Percentiles rank a stretch among this genome's conserved stretches.
Conservation (phyloP, 2,797 vertebrate species). For the Bovichtus diacanthus region DNA sequence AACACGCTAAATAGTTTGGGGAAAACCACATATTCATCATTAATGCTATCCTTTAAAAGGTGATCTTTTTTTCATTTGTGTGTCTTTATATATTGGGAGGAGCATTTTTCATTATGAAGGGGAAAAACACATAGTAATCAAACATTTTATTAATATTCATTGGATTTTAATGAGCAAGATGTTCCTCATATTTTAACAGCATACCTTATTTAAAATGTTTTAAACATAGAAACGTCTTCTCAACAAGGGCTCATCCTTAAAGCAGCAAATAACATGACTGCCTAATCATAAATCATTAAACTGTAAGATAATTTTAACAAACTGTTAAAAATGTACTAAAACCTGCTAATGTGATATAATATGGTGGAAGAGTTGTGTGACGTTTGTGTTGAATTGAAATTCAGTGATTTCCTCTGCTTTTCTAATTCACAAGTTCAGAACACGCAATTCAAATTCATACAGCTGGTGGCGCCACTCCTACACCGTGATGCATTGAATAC, state of each 20-base stretch:
- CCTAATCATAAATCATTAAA: constrained; percentile 1
- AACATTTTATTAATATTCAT: constrained; percentile 6
- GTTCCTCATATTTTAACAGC: not conserved
- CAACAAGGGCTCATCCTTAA: not conserved
- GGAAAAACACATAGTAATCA: not conserved
- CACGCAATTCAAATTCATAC: not conserved
- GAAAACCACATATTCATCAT: not conserved
- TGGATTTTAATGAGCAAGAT: not conserved
- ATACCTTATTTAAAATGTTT: constrained; percentile 10
- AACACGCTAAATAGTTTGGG: not conserved
- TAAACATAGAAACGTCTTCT: not conserved
- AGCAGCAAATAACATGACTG: not conserved
- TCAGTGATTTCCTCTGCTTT: not conserved
- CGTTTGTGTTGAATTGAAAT: constrained; percentile 15
- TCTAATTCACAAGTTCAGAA: not conserved
- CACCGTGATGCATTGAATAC: not conserved
- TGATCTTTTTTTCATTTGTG: constrained; percentile 5
- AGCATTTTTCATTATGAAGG: constrained; percentile 4
- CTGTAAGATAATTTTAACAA: not conserved
- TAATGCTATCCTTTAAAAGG: not conserved
- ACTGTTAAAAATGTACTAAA: constrained; percentile 13
- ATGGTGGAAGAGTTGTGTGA: constrained; percentile 18
- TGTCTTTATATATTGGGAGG: constrained; percentile 8
- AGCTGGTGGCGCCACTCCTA: not conserved
- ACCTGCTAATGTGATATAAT: constrained; percentile 48